Evolutionary conservation across 92 coral and sea anemone species (phyloP), one percentile per base, ranked within the genome.

Genomic region (Phenganax marumi): DNA sequence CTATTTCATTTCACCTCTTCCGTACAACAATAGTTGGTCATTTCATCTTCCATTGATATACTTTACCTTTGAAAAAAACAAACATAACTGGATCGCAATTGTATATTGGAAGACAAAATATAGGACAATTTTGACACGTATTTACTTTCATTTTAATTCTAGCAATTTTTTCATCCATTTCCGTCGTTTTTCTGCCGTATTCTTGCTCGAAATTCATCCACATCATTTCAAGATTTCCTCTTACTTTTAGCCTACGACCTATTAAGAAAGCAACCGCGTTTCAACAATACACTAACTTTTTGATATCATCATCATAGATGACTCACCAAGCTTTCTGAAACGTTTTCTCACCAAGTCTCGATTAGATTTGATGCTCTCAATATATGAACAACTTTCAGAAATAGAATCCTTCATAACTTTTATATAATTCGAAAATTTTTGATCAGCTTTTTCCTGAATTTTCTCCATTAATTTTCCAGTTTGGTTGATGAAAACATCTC

Each of bases 241-340:
- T 52, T 48, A 50, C 50, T 16, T 43, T 11, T 16, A 55, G 12
- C 6, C 6, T 24, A 12, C 7, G 14, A 57, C 17, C 81, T 76
- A 4, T 17, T 48, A 50, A 39, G 56, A 50, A 49, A 11, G 5
- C n/a, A 73, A 33, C 22, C 4, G 21, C 18, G 12, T 73, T 26
- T 12, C 22, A 70, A 2, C 39, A 8, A 9, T 39, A 3, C 47
- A 7, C 26, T 23, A 63, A 18, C 70, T 63, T 18, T 2, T 63
- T 63, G 2, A 12, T 39, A 12, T 39, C 1, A 39, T 10, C 2
- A 63, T 12, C 16, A 10, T 16, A 0, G 25, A 7, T 73, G 0
- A 13, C 52, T 76, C 46, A 76, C 81, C 81, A 22, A 76, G 23
- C 14, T 48, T 57, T 33, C 26, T 76, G n/a, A 54, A 62, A 39